A percentile compares a stretch with the other conserved stretches of the same genome.
These are phyloP conservation scores for Nomada hirtipes DNA, from an alignment of 2,888 invertebrate genomes.

Conservation along the genomic window DNA sequence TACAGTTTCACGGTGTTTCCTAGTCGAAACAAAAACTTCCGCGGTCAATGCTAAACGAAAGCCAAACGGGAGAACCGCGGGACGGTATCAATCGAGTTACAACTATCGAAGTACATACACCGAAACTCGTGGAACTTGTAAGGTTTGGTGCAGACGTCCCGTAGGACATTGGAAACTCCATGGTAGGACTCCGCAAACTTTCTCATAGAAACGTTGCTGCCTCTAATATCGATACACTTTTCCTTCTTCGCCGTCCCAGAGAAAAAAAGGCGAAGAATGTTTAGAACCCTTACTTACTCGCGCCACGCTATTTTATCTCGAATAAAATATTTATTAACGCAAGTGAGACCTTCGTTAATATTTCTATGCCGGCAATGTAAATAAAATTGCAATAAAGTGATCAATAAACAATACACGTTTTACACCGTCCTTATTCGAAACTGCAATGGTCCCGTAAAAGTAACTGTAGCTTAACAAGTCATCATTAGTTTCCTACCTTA, in stretches of 20 bases:
- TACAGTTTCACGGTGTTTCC: slow-evolving; percentile 12
- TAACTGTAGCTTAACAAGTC: too few relatives aligned
- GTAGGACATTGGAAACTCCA: slow-evolving; percentile 67
- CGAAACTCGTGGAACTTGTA: slow-evolving; percentile 63
- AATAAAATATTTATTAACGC: too few relatives aligned
- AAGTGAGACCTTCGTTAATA: too few relatives aligned
- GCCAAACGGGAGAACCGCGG: slow-evolving; percentile 32
- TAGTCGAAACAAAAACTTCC: slow-evolving; percentile 33
- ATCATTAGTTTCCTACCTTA: too few relatives aligned
- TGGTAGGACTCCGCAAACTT: slow-evolving; percentile 67
- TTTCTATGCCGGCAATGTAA: too few relatives aligned
- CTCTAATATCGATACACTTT: slow-evolving; percentile 15
- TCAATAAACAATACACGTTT: too few relatives aligned
- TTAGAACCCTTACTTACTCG: not conserved
- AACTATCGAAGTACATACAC: slow-evolving; percentile 65
- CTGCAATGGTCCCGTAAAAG: too few relatives aligned
- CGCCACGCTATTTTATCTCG: too few relatives aligned
- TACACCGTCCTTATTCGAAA: too few relatives aligned
- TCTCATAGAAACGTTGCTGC: slow-evolving; percentile 60
- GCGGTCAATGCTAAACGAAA: slow-evolving; percentile 57
- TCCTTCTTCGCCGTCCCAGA: not conserved
- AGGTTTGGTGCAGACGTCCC: slow-evolving; percentile 65
- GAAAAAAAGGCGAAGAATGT: not conserved
- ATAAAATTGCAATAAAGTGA: too few relatives aligned
- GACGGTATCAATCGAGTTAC: slow-evolving; percentile 67